Percentiles rank a stretch among this genome's conserved stretches.
phyloP scores from a whole-genome alignment of 1,140 invertebrate genomes.

The Diorhabda carinulata region DNA sequence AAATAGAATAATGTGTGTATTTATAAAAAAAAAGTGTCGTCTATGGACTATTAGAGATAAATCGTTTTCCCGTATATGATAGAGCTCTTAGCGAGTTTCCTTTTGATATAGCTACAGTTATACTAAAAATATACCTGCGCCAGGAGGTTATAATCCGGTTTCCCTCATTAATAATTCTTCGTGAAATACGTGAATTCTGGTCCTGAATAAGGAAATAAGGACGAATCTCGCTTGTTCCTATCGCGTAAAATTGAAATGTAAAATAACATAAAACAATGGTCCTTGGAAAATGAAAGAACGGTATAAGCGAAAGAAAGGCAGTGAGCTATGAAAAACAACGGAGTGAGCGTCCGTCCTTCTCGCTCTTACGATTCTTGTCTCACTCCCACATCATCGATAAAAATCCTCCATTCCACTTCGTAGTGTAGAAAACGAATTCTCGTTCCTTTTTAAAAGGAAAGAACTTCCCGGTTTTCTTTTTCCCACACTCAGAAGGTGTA shows the following conservation, averaged over 20 bases:
- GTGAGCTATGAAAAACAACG: constrained; percentile 11
- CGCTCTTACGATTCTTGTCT: background rate
- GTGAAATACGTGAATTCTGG: background rate
- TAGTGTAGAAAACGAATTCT: constrained; percentile 21
- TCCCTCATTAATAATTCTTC: background rate
- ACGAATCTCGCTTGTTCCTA: constrained; percentile 5
- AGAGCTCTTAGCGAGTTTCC: too few relatives aligned
- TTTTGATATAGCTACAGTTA: background rate
- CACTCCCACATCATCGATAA: constrained; percentile 12
- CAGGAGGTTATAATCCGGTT: background rate
- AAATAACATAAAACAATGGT: constrained; percentile 17
- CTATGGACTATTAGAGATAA: too few relatives aligned
- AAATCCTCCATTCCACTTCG: constrained; percentile 21
- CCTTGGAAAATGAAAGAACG: constrained; percentile 15
- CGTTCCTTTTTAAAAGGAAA: constrained; percentile 33
- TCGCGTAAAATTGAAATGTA: constrained; percentile 17
- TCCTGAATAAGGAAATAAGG: constrained; percentile 6
- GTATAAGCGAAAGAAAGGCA: constrained; percentile 15
- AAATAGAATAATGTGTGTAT: too few relatives aligned
- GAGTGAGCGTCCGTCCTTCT: background rate
- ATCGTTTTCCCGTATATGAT: too few relatives aligned
- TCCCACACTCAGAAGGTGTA: constrained; percentile 27
- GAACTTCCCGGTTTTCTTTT: constrained; percentile 24
- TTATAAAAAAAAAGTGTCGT: too few relatives aligned
- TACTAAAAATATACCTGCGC: background rate